Base-by-base conservation (phyloP, 1,140 invertebrate species). In the Neelides sp. region DNA sequence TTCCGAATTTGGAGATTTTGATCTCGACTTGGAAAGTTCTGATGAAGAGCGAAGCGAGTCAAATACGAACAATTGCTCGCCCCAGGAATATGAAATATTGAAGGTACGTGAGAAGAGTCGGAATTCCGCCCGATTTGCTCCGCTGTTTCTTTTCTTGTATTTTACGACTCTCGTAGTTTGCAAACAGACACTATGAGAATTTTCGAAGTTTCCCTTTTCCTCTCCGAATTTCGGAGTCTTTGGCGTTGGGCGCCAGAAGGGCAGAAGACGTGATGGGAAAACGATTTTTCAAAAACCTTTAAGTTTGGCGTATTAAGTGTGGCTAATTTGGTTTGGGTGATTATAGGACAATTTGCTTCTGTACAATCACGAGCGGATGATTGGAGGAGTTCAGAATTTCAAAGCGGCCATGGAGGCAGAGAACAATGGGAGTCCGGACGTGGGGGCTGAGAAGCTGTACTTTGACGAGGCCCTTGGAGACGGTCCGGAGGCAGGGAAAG, bases 351-450 rank as follows among this genome's bases (percentile, higher is more conserved):
- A 82, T 66, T 68, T 85, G 28, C 64, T 85, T 32, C 69, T 82
- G 12, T 83, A 79, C 63, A 79, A 82, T 62, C 81, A 83, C 64
- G 77, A 77, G 10, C 74, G 75, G 54, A 69, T 83, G 40, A 77
- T 78, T 73, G 71, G 73, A 0, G 68, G 60, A 43, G 48, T 50
- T 19, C 51, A 37, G 5, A 50, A 66, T 40, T 58, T 51, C 45
- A 55, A 64, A 26, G 28, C 40, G 17, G 44, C 40, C n/a, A 44
- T 50, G 63, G 65, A 80, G 78, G 53, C 80, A 79, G 52, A 78
- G 79, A 56, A 82, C 78, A 58, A 65, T 83, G 23, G 78, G n/a
- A 32, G 12, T 39, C 5, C 5, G 19, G 19, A 39, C 15, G 15
- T 34, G 15, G 20, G 20, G 10, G 24, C 28, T 23, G 44, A 47